Percentiles rank a stretch among this genome's conserved stretches.
phyloP scores from a whole-genome alignment of 2,888 invertebrate species.

The Lasioglossum morio region DNA sequence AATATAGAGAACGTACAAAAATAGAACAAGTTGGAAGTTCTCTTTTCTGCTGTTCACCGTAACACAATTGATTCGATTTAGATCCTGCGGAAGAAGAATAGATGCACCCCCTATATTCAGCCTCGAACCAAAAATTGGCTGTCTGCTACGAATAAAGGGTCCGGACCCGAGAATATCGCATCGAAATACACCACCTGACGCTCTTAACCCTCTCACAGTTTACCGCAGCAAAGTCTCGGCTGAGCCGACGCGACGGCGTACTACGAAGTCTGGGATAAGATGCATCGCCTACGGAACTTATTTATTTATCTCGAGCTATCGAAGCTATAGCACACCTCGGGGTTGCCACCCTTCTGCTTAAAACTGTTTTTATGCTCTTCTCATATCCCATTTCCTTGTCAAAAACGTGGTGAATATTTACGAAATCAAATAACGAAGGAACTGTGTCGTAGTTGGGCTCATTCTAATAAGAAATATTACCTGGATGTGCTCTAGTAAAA shows the following conservation, averaged over 20 bases:
- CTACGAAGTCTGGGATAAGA: neutral
- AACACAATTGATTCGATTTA: neutral
- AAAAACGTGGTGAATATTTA: neutral
- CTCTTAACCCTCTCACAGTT: neutral
- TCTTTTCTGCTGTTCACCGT: too few relatives aligned
- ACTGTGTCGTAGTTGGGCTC: too few relatives aligned
- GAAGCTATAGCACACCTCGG: neutral
- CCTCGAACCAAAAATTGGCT: neutral
- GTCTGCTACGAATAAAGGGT: neutral
- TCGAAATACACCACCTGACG: neutral
- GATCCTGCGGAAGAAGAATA: neutral
- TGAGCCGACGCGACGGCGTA: neutral
- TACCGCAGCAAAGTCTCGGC: slow-evolving; percentile 4
- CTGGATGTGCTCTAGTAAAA: too few relatives aligned
- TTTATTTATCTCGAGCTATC: neutral
- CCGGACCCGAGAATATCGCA: neutral
- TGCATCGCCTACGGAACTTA: neutral
- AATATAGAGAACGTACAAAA: too few relatives aligned
- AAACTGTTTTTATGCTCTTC: neutral
- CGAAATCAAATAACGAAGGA: neutral
- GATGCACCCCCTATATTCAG: too few relatives aligned
- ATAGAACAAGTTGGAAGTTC: neutral
- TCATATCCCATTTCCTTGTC: neutral
- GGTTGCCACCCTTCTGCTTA: neutral
- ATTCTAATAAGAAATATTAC: neutral